Evolutionary conservation across 2,888 invertebrate genomes (phyloP), one percentile per base, ranked within the genome.

Genomic region (Apamea sordens): DNA sequence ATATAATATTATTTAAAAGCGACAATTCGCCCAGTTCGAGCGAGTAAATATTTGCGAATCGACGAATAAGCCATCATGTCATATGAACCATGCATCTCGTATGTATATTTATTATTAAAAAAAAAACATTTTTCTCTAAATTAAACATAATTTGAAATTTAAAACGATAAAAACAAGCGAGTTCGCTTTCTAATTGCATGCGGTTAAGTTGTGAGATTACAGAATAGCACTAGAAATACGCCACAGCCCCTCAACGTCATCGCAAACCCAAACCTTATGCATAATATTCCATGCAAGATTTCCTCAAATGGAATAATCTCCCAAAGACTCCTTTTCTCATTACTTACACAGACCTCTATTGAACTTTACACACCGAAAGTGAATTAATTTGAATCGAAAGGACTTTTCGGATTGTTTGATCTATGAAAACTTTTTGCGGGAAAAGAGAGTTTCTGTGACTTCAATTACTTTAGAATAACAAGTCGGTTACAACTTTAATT

Each of bases 391-490:
- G 24, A 72, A 59, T 75, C 41, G 32, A 61, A 64, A 65, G 44
- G 28, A 69, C 28, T 69, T 79, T 61, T 53, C 28, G 11, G n/a
- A 64, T 47, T 79, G 59, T 80, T 83, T 80, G 63, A 79, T 61
- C 47, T 53, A 44, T 36, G 44, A 65, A 63, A 84, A 80, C 50
- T 41, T 75, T 72, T 73, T 69, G 32, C 56, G 2, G 32, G 5
- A 24, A 36, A 79, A 56, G 36, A 63, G n/a, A 44, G 36, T 68
- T 56, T 64, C 24, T 24, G 36, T 64, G 59, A 79, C 50, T 84
- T 75, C 63, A 71, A 83, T 74, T 69, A 72, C 67, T 84, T 84
- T 56, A 63, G 24, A 68, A 73, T 63, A 84, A 59, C 44, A 65
- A 73, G 59, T 73, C 15, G 28, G 13, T 28, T n/a, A 44, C n/a